phyloP scores from a whole-genome alignment of 1,140 invertebrate genomes.

The Saccostrea cuccullata region DNA sequence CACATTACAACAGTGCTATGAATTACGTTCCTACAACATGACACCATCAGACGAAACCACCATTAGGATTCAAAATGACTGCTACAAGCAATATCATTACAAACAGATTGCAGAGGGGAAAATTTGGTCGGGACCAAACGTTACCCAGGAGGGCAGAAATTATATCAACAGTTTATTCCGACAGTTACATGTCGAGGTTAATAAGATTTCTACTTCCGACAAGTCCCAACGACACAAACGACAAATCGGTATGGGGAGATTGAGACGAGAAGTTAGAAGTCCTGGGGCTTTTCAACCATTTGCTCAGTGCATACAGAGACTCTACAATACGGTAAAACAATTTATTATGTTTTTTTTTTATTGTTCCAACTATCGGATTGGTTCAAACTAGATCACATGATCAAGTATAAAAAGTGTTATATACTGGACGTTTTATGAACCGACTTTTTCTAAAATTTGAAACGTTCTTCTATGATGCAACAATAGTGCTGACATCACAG shows the following conservation, averaged over 20 bases:
- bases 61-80: neutral
- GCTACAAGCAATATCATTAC: neutral
- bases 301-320: neutral
- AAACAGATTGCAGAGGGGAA: neutral
- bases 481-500: no score
- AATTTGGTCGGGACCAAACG: neutral
- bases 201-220: neutral
- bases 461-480: no score
- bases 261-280: neutral
- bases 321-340: neutral
- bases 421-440: no score
- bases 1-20: neutral
- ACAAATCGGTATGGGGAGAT: neutral
- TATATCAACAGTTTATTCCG: slow-evolving; percentile 25
- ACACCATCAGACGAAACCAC: neutral
- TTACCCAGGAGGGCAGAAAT: neutral
- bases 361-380: no score
- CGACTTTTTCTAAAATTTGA: no score
- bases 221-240: neutral
- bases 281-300: neutral
- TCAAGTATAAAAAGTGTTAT: no score
- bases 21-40: slow-evolving; percentile 20
- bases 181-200: neutral
- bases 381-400: no score
- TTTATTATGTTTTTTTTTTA: no score